Evolutionary conservation across 2,888 invertebrate species (phyloP).

Genomic region (Tenthredo livida): DNA sequence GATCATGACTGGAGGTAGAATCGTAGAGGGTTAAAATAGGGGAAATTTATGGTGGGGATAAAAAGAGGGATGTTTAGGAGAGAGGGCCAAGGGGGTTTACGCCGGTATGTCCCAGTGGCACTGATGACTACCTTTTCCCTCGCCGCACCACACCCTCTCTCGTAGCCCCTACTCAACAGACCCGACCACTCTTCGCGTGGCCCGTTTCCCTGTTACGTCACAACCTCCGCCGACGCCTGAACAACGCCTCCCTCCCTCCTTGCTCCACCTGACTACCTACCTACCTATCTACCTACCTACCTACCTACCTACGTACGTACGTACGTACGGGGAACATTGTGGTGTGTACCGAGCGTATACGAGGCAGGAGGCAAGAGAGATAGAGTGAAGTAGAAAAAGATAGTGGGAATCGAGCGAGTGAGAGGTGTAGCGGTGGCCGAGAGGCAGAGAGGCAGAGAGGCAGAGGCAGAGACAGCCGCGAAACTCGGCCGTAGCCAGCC

Average conservation of each 20-base stretch:
- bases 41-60: background rate
- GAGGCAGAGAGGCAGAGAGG: background rate
- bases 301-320: background rate
- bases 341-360: constrained; percentile 21
- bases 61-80: background rate
- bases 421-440: constrained; percentile 8
- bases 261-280: background rate
- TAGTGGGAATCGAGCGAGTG: background rate
- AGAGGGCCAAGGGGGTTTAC: constrained; percentile 42
- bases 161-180: constrained; percentile 52
- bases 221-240: constrained; percentile 33
- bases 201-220: constrained; percentile 50
- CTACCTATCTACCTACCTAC: constrained; percentile 2
- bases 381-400: constrained; percentile 38
- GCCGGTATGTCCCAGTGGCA: constrained; percentile 74
- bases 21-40: constrained; percentile 11
- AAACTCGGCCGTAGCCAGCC: constrained; percentile 43
- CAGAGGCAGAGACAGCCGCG: constrained; percentile 40
- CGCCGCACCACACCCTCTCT: constrained; percentile 51
- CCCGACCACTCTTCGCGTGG: constrained; percentile 37
- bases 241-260: constrained; percentile 13
- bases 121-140: constrained; percentile 70
- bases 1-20: constrained; percentile 13
- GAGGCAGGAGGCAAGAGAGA: background rate
- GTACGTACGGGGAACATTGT: constrained; percentile 19